phyloP scores from a whole-genome alignment of 2,888 invertebrate genomes.

The Dyspetes luteomarginatus region DNA sequence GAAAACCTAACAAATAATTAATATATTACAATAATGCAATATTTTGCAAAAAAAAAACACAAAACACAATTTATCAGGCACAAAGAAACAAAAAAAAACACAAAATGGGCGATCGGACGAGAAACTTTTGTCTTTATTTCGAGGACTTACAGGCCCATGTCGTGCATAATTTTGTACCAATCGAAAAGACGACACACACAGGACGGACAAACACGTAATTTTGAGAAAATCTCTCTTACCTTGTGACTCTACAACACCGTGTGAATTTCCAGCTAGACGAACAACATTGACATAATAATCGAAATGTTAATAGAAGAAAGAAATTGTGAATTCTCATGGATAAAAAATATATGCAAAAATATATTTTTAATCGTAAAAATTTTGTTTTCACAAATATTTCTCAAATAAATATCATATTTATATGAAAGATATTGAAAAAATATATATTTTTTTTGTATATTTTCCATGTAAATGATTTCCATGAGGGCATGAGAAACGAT shows the following conservation, averaged over 20 bases:
- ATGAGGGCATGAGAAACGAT: constrained; percentile 9
- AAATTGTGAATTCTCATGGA: constrained; percentile 62
- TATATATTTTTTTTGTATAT: too few relatives aligned
- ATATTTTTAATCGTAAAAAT: constrained; percentile 16
- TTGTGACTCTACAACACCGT: constrained; percentile 81
- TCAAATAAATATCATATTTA: too few relatives aligned
- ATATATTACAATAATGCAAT: constrained; percentile 10
- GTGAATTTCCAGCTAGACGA: constrained; percentile 81
- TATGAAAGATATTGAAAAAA: too few relatives aligned
- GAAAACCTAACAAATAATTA: constrained; percentile 73
- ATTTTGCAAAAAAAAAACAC: constrained; percentile 9
- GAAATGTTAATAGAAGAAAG: constrained; percentile 65
- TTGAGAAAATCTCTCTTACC: constrained; percentile 76
- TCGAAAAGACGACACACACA: constrained; percentile 38
- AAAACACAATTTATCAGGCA: too few relatives aligned
- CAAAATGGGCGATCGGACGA: constrained; percentile 37
- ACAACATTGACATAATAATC: constrained; percentile 69
- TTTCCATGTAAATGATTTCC: too few relatives aligned
- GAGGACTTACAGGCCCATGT: background rate
- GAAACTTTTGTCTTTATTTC: constrained; percentile 11
- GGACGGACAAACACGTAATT: constrained; percentile 57
- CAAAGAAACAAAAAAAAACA: background rate
- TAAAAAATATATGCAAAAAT: too few relatives aligned
- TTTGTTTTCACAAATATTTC: background rate
- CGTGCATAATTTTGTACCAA: constrained; percentile 37